phyloP scores from a whole-genome alignment of 2,113 vertebrate species.

The Cynocephalus volans region DNA sequence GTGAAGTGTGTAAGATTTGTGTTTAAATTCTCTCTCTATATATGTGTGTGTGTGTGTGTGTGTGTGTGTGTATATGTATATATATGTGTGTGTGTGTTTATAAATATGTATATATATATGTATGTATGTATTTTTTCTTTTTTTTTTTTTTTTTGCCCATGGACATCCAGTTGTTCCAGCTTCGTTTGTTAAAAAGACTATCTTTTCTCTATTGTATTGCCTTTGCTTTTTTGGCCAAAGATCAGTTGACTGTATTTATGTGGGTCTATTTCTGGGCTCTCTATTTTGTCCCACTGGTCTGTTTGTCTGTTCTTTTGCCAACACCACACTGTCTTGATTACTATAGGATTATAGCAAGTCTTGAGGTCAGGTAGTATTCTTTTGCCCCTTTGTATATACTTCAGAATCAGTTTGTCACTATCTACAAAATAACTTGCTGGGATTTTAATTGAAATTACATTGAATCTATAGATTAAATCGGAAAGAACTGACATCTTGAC shows the following conservation, averaged over 20 bases:
- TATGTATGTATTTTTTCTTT: neutral
- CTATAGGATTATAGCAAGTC: neutral
- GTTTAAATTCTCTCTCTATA: no score
- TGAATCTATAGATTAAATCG: neutral
- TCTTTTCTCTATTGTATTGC: neutral
- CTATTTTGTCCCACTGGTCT: no score
- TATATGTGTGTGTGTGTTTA: no score
- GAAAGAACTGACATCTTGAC: neutral
- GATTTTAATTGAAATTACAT: neutral
- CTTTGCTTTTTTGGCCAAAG: no score
- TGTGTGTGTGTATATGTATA: no score
- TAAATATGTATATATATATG: no score
- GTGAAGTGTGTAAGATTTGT: neutral
- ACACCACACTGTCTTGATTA: neutral
- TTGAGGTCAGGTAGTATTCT: neutral
- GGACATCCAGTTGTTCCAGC: neutral
- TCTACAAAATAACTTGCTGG: neutral
- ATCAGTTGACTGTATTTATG: no score
- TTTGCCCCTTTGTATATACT: neutral
- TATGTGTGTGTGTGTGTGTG: no score
- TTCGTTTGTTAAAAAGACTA: neutral
- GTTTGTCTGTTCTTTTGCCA: neutral
- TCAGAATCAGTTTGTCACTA: neutral
- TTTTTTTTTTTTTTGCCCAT: neutral
- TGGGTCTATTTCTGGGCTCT: neutral